Evolutionary conservation across 2,113 vertebrate species (phyloP).

Genomic region (Ochotona princeps): DNA sequence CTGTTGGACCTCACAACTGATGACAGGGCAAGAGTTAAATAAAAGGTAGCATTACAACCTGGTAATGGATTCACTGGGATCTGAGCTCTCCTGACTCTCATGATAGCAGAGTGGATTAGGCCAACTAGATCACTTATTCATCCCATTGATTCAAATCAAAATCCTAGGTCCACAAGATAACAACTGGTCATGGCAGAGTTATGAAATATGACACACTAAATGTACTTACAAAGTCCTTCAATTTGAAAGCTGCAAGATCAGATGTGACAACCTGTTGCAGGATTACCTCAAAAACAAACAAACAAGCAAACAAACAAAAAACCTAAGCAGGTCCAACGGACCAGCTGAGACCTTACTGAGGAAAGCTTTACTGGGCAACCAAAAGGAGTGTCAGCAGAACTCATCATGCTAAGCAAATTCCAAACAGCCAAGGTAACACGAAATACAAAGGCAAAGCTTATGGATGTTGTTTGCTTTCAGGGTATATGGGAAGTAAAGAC

Average conservation of each 20-base stretch:
- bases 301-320: too few species aligned
- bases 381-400: background rate
- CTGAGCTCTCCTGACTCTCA: background rate
- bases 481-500: background rate
- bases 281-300: background rate
- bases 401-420: background rate
- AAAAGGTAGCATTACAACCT: background rate
- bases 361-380: background rate
- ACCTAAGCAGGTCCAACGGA: background rate
- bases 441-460: background rate
- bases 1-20: background rate
- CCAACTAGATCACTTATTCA: background rate
- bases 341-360: background rate
- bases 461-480: background rate
- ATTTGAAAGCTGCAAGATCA: background rate
- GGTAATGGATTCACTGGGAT: background rate
- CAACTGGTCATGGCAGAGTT: background rate
- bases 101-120: background rate
- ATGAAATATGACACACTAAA: background rate
- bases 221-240: background rate
- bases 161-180: background rate
- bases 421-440: background rate
- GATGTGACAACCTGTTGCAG: rapidly evolving
- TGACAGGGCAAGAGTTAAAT: background rate
- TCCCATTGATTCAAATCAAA: background rate